Evolutionary conservation across 2,888 invertebrate genomes (phyloP).

Genomic region (Sphinx pinastri): DNA sequence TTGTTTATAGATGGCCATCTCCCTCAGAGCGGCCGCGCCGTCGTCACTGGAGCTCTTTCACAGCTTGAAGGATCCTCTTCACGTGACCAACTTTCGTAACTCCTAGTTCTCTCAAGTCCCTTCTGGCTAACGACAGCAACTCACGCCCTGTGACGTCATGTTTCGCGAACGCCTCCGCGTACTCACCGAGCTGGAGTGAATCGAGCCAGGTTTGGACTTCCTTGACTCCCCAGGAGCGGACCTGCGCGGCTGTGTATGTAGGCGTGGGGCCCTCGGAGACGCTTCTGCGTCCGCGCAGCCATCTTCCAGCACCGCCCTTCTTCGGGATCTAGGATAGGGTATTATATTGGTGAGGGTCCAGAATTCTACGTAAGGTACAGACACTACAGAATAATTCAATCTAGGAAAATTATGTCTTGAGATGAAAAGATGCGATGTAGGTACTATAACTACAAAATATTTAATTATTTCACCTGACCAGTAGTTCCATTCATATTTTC

Average conservation of each 20-base stretch:
- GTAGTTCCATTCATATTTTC: not conserved
- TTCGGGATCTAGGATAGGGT: slow-evolving; percentile 67
- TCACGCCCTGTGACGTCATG: slow-evolving; percentile 97
- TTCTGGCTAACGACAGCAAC: slow-evolving; percentile 91
- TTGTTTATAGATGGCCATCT: slow-evolving; percentile 64
- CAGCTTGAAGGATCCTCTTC: slow-evolving; percentile 96
- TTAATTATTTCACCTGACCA: not conserved
- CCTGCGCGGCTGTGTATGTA: slow-evolving; percentile 59
- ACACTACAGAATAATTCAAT: not conserved
- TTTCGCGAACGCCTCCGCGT: slow-evolving; percentile 93
- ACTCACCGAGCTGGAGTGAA: slow-evolving; percentile 93
- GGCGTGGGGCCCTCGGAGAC: slow-evolving; percentile 63
- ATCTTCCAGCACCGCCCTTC: slow-evolving; percentile 64
- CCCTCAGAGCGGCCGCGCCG: slow-evolving; percentile 79
- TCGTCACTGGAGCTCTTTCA: slow-evolving; percentile 88
- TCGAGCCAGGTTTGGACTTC: slow-evolving; percentile 97
- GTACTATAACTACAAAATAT: slow-evolving; percentile 3
- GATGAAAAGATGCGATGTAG: not conserved
- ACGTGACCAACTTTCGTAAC: slow-evolving; percentile 98
- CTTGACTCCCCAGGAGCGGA: slow-evolving; percentile 90
- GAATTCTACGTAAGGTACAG: slow-evolving; percentile 5
- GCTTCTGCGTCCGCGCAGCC: slow-evolving; percentile 73
- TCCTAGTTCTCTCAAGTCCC: slow-evolving; percentile 95
- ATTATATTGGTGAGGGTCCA: slow-evolving; percentile 41
- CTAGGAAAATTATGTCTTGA: not conserved